These are phyloP conservation scores for Danio rerio DNA, from an alignment of 2,113 vertebrate genomes.

Conservation along the genomic window DNA sequence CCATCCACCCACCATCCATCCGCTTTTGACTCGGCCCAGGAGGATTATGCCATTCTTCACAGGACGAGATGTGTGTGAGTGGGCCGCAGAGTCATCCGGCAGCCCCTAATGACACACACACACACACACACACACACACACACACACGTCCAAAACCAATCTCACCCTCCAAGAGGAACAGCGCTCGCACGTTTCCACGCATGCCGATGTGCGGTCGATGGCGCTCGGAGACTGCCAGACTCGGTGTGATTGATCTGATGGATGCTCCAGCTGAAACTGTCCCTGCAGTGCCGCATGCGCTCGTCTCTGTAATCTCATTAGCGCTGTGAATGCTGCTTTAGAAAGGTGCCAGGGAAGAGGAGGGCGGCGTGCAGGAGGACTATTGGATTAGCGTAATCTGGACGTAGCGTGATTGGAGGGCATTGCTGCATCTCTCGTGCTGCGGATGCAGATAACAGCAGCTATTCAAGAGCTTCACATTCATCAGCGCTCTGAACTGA, in stretches of 20 bases:
- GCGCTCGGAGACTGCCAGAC: conserved; percentile 30
- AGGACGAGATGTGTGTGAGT: conserved; percentile 55
- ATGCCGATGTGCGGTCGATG: conserved; percentile 59
- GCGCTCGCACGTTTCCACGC: conserved; percentile 50
- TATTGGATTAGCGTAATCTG: conserved; percentile 62
- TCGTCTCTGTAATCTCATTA: conserved; percentile 63
- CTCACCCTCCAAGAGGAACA: conserved; percentile 61
- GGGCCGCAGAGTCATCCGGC: conserved; percentile 58
- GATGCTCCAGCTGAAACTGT: too few relatives aligned
- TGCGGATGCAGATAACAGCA: conserved; percentile 45
- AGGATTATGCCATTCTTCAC: conserved; percentile 63
- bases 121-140: conserved; percentile 37
- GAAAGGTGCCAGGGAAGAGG: conserved; percentile 53
- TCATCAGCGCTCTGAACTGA: not conserved
- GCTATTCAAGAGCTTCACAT: too few relatives aligned
- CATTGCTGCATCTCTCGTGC: conserved; percentile 47
- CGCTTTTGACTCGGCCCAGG: conserved; percentile 56
- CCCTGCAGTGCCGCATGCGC: not conserved
- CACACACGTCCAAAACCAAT: conserved; percentile 56
- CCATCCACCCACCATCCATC: conserved; percentile 59
- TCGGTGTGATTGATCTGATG: too few relatives aligned
- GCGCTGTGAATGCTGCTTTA: conserved; percentile 57
- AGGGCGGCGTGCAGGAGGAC: conserved; percentile 51
- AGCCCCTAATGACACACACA: conserved; percentile 59
- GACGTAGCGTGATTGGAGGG: conserved; percentile 45